phyloP scores from a whole-genome alignment of 2,113 vertebrate species.

The Vulpes lagopus region DNA sequence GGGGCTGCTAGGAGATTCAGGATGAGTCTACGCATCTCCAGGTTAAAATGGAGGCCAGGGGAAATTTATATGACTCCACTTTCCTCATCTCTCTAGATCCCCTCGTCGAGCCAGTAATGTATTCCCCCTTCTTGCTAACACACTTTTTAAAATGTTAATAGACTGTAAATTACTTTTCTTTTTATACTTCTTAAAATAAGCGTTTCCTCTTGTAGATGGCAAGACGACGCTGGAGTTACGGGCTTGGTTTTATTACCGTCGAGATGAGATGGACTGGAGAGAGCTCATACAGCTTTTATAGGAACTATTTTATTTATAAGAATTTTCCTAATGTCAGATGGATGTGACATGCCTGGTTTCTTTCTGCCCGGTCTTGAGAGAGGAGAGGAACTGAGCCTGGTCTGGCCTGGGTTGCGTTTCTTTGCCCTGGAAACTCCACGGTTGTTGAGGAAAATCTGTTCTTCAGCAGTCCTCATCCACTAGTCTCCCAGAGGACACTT shows the following conservation, averaged over 20 bases:
- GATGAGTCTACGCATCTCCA: neutral
- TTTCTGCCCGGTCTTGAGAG: conserved; percentile 45
- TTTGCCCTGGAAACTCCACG: neutral
- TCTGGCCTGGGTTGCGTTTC: neutral
- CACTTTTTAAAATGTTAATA: conserved; percentile 81
- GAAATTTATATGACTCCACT: rapidly evolving
- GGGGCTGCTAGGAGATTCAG: neutral
- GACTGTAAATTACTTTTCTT: conserved; percentile 81
- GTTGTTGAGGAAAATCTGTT: no score
- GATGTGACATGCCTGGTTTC: conserved; percentile 82
- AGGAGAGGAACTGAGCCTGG: neutral
- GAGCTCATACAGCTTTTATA: conserved; percentile 87
- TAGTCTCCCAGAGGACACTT: neutral
- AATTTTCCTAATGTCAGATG: conserved; percentile 87
- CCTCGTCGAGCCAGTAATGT: neutral
- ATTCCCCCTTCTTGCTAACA: conserved; percentile 46
- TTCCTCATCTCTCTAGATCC: neutral
- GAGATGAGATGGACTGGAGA: conserved; percentile 82
- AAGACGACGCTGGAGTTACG: conserved; percentile 64
- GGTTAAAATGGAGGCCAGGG: neutral
- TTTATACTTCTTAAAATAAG: conserved; percentile 82
- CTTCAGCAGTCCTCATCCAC: rapidly evolving
- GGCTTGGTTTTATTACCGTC: conserved; percentile 78
- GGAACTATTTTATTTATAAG: conserved; percentile 89
- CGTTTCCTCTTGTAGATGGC: conserved; percentile 75